phyloP scores from a whole-genome alignment of 2,113 vertebrate species.

The Chiloscyllium plagiosum region DNA sequence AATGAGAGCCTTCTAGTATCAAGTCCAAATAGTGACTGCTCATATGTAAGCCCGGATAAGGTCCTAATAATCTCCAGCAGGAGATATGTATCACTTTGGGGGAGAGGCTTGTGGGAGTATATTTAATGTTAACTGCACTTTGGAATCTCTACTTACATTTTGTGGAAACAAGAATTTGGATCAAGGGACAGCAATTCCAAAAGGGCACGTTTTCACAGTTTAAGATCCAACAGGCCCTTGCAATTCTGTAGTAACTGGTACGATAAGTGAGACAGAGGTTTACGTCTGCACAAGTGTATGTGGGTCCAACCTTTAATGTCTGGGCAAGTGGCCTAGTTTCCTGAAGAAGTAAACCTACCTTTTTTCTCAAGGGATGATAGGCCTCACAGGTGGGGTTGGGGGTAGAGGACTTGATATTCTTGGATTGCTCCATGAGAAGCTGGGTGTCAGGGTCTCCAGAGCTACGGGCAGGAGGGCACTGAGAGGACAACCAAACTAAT shows the following conservation, averaged over 20 bases:
- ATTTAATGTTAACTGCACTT: neutral
- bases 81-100: neutral
- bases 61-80: neutral
- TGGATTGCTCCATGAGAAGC: neutral
- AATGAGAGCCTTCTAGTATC: neutral
- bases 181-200: neutral
- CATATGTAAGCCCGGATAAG: neutral
- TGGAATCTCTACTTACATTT: neutral
- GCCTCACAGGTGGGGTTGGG: neutral
- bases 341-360: neutral
- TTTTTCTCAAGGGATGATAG: neutral
- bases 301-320: neutral
- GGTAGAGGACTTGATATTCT: neutral
- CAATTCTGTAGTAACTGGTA: neutral
- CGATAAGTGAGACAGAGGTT: neutral
- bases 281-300: neutral
- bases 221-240: neutral
- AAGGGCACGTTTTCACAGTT: neutral
- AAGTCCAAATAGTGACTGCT: no score
- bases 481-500: neutral
- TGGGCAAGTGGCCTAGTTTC: neutral
- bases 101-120: neutral
- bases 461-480: neutral
- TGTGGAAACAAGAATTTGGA: neutral
- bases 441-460: neutral